These are phyloP conservation scores for Melanogrammus aeglefinus DNA, from an alignment of 2,797 vertebrate genomes.

Conservation along the genomic window DNA sequence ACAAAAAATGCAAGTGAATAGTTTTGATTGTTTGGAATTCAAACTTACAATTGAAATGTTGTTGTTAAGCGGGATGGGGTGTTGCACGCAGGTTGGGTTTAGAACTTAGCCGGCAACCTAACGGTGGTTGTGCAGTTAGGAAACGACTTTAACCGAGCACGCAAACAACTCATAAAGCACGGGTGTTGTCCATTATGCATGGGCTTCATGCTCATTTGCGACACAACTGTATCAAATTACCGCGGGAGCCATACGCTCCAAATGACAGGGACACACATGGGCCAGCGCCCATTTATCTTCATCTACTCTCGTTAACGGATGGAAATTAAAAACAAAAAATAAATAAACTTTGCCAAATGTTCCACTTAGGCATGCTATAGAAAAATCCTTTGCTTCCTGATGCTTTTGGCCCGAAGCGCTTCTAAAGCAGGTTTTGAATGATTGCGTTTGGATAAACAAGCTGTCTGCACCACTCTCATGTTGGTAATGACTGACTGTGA, in stretches of 20 bases:
- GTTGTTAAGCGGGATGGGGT: too few relatives aligned
- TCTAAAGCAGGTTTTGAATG: conserved; percentile 44
- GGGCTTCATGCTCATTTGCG: background rate
- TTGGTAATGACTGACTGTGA: conserved; percentile 24
- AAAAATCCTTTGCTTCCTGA: conserved; percentile 6
- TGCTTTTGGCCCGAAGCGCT: background rate
- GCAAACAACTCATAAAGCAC: conserved; percentile 21
- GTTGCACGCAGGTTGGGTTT: too few relatives aligned
- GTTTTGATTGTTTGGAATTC: too few relatives aligned
- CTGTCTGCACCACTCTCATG: conserved; percentile 40
- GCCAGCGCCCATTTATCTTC: background rate
- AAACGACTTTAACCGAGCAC: conserved; percentile 36
- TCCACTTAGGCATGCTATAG: background rate
- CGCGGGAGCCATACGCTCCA: background rate
- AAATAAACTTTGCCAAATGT: background rate
- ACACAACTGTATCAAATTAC: background rate
- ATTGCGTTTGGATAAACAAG: conserved; percentile 52
- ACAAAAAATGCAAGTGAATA: too few relatives aligned
- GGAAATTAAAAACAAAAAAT: background rate
- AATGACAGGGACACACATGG: background rate
- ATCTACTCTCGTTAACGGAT: background rate
- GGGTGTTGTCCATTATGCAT: conserved; percentile 39
- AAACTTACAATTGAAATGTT: too few relatives aligned
- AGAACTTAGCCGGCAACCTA: too few relatives aligned
- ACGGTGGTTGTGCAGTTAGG: conserved; percentile 16